Evolutionary conservation across 2,113 vertebrate species (phyloP).

Genomic region (Stegastes partitus): DNA sequence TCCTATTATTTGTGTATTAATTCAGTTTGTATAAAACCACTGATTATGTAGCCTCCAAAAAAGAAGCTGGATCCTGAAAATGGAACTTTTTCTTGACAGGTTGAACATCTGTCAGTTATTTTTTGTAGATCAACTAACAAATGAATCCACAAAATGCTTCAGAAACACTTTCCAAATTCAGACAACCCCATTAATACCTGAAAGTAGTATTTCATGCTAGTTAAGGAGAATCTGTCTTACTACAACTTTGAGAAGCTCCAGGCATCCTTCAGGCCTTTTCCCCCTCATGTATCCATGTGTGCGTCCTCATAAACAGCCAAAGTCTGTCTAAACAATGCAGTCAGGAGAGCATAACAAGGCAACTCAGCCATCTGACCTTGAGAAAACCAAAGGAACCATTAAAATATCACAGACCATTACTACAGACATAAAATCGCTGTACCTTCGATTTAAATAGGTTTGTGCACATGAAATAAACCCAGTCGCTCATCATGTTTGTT

Average conservation of each 20-base stretch:
- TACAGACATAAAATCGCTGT: conserved; percentile 20
- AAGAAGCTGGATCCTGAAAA: background rate
- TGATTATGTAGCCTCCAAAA: background rate
- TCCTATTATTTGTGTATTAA: no score
- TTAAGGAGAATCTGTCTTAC: conserved; percentile 23
- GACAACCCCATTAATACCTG: conserved; percentile 18
- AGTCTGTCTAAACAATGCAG: conserved; percentile 54
- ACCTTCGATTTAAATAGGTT: conserved; percentile 23
- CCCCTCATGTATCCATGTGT: conserved; percentile 45
- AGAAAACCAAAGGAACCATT: conserved; percentile 31
- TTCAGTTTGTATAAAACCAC: no score
- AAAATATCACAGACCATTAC: conserved; percentile 25
- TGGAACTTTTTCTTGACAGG: no score
- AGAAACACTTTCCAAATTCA: background rate
- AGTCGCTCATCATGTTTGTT: conserved; percentile 2
- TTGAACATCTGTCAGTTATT: background rate
- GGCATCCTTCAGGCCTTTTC: conserved; percentile 3
- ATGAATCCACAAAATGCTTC: background rate
- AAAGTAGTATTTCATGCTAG: conserved; percentile 9
- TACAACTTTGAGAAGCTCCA: conserved; percentile 36
- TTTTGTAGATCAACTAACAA: background rate
- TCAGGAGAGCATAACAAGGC: conserved; percentile 40
- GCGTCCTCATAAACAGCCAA: conserved; percentile 40
- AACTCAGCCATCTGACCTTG: conserved; percentile 39
- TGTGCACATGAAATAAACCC: conserved; percentile 15